phyloP scores from a whole-genome alignment of 1,140 invertebrate genomes.

The Zaprionus capensis region DNA sequence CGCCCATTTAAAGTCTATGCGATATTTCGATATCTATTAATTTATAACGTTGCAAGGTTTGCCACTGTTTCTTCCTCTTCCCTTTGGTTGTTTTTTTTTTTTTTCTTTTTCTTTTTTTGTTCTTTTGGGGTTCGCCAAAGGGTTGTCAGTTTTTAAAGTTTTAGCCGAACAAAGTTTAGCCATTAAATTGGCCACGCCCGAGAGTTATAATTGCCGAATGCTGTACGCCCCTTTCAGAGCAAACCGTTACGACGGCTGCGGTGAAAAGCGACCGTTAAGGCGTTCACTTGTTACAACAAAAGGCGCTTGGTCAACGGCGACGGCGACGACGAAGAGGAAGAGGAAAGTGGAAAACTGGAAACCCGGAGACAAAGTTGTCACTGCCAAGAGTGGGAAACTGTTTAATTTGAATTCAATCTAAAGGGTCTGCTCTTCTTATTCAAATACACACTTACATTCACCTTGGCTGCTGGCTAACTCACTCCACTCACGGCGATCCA shows the following conservation, averaged over 20 bases:
- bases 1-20: constrained; percentile 44
- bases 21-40: constrained; percentile 30
- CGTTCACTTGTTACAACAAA: constrained; percentile 65
- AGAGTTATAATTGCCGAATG: constrained; percentile 71
- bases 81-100: background rate
- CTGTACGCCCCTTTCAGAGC: constrained; percentile 42
- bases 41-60: constrained; percentile 23
- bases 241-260: constrained; percentile 47
- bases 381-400: constrained; percentile 42
- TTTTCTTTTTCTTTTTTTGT: background rate
- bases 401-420: constrained; percentile 78
- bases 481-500: constrained; percentile 40
- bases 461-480: constrained; percentile 18
- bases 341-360: constrained; percentile 52
- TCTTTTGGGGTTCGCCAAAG: constrained; percentile 46
- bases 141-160: constrained; percentile 45
- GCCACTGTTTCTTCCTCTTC: background rate
- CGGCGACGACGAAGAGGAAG: constrained; percentile 8
- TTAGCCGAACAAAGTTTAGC: constrained; percentile 63
- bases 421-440: constrained; percentile 30
- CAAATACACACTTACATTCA: constrained; percentile 10
- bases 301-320: background rate
- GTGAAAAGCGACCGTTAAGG: constrained; percentile 52
- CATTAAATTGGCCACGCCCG: constrained; percentile 69
- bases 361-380: constrained; percentile 50